These are phyloP conservation scores for Tridacna crocea DNA, from an alignment of 2,888 invertebrate species.

Conservation along the genomic window DNA sequence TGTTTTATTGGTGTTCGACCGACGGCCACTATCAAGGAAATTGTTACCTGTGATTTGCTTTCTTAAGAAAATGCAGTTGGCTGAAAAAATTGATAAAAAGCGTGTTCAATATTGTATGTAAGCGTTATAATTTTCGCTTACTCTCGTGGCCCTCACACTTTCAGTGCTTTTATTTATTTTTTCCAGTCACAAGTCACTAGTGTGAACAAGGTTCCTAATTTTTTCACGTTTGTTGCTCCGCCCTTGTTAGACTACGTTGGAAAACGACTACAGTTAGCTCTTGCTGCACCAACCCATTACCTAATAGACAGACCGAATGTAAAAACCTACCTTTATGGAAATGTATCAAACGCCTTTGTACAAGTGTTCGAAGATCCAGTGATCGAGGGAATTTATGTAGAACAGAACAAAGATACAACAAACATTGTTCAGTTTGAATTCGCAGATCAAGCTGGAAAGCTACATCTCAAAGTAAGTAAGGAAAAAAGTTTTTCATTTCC, in stretches of 20 bases:
- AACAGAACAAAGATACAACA: not conserved
- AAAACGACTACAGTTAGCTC: not conserved
- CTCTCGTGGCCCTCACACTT: too few species aligned
- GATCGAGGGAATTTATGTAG: not conserved
- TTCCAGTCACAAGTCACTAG: too few species aligned
- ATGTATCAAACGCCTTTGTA: not conserved
- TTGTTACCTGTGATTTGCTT: too few species aligned
- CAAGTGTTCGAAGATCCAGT: not conserved
- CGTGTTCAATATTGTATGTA: too few species aligned
- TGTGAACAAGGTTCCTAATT: too few species aligned
- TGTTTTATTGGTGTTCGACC: too few species aligned
- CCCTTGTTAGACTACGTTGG: constrained; percentile 4
- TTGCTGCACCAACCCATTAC: constrained; percentile 19
- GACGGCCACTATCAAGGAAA: too few species aligned
- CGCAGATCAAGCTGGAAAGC: not conserved
- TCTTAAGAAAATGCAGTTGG: too few species aligned
- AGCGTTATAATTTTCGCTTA: too few species aligned
- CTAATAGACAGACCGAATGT: not conserved
- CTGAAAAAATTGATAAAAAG: too few species aligned
- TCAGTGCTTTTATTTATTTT: too few species aligned
- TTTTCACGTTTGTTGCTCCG: not conserved
- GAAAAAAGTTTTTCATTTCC: too few species aligned
- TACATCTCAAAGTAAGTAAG: not conserved
- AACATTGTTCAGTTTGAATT: not conserved
- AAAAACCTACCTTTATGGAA: not conserved